Evolutionary conservation across 1,140 invertebrate genomes (phyloP).

Genomic region (Euura saliciscinereae): DNA sequence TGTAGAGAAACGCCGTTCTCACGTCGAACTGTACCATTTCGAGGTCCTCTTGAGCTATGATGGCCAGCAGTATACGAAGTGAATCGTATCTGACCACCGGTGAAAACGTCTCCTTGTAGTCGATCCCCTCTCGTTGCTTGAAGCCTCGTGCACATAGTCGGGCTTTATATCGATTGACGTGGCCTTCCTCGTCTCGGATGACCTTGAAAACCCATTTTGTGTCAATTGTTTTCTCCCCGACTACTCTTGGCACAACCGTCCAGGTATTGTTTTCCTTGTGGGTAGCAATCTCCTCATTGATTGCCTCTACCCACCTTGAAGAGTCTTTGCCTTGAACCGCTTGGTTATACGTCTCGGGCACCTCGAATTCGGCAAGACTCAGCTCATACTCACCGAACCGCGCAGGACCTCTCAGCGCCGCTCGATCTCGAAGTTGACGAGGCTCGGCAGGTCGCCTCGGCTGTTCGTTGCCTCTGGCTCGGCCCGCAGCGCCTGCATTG

Average conservation of each 20-base stretch:
- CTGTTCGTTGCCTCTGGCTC: background rate
- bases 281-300: slow-evolving; percentile 34
- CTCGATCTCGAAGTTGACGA: slow-evolving; percentile 8
- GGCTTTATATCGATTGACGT: background rate
- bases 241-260: slow-evolving; percentile 31
- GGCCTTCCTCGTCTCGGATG: slow-evolving; percentile 32
- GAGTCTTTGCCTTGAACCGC: background rate
- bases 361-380: background rate
- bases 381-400: background rate
- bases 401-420: background rate
- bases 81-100: no score
- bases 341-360: background rate
- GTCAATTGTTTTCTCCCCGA: slow-evolving; percentile 27
- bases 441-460: background rate
- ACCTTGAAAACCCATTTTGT: slow-evolving; percentile 41
- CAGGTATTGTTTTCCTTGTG: slow-evolving; percentile 32
- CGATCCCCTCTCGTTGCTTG: slow-evolving; percentile 28
- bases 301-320: slow-evolving; percentile 29
- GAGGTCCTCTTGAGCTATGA: background rate
- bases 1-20: slow-evolving; percentile 11
- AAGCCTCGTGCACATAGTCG: slow-evolving; percentile 24
- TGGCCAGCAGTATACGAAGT: no score
- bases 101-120: no score
- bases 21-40: no score
- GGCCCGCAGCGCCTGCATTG: background rate